Conservation (phyloP, 2,113 vertebrate species). For the Perca schrenkii region DNA sequence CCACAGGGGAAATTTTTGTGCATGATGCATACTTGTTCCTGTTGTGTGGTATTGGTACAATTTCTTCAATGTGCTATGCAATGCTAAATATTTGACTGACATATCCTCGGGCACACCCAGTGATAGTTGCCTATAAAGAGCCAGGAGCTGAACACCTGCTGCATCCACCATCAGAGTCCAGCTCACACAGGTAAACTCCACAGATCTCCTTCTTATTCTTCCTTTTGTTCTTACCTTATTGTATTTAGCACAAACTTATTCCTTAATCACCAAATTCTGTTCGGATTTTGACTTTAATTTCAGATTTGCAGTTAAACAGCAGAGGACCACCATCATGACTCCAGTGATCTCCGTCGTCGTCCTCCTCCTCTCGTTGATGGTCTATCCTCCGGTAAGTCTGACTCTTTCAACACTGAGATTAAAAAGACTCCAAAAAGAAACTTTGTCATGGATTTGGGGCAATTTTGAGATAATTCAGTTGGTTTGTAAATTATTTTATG, state of each 20-base stretch:
- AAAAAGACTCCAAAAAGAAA: neutral
- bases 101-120: neutral
- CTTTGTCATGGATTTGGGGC: neutral
- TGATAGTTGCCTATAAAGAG: slow-evolving; percentile 29
- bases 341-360: slow-evolving; percentile 28
- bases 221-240: neutral
- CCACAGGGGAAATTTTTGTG: neutral
- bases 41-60: too few relatives aligned
- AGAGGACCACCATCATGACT: slow-evolving; percentile 32
- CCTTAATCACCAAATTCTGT: neutral
- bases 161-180: neutral
- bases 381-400: slow-evolving; percentile 5
- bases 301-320: neutral
- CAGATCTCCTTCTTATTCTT: neutral
- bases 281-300: neutral
- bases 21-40: neutral
- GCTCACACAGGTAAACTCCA: neutral
- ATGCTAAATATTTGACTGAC: neutral
- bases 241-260: neutral
- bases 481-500: neutral
- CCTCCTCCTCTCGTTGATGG: slow-evolving; percentile 25
- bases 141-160: neutral
- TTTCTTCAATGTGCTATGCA: too few relatives aligned
- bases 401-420: neutral
- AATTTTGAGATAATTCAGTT: neutral